phyloP scores from a whole-genome alignment of 2,888 invertebrate species.

The Oxyteleia sp. region DNA sequence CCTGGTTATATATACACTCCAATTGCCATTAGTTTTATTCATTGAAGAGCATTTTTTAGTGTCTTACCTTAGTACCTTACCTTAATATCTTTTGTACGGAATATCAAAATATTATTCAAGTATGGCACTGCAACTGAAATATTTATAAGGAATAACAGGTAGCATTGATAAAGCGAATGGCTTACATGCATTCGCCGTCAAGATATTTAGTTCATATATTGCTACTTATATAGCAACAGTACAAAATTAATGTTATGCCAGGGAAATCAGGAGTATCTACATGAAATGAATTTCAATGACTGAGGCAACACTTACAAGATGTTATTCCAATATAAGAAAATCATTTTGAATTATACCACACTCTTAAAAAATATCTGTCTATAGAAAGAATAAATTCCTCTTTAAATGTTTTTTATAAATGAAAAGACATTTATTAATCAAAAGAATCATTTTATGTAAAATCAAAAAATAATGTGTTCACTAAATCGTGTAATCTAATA shows the following conservation, averaged over 20 bases:
- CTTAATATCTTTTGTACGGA: no score
- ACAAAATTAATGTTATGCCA: slow-evolving; percentile 42
- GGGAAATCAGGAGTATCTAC: slow-evolving; percentile 42
- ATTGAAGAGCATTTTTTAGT: no score
- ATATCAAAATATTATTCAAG: slow-evolving; percentile 27
- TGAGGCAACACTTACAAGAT: slow-evolving; percentile 33
- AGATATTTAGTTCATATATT: slow-evolving; percentile 20
- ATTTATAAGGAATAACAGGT: slow-evolving; percentile 22
- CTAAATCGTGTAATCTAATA: no score
- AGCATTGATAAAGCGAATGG: slow-evolving; percentile 19
- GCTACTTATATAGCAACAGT: slow-evolving; percentile 37
- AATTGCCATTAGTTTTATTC: no score
- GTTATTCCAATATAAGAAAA: slow-evolving; percentile 27
- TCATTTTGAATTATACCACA: slow-evolving; percentile 27
- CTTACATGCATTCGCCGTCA: background rate
- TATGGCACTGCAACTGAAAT: slow-evolving; percentile 18
- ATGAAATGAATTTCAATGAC: slow-evolving; percentile 42
- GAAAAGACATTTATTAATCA: no score
- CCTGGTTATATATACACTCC: no score
- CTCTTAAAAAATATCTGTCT: no score
- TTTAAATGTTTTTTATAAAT: no score
- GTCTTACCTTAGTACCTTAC: no score
- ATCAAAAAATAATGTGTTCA: no score
- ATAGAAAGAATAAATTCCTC: no score
- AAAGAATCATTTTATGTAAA: no score